These are phyloP conservation scores for Philopotamus ludificatus DNA, from an alignment of 1,140 invertebrate species.

Conservation along the genomic window DNA sequence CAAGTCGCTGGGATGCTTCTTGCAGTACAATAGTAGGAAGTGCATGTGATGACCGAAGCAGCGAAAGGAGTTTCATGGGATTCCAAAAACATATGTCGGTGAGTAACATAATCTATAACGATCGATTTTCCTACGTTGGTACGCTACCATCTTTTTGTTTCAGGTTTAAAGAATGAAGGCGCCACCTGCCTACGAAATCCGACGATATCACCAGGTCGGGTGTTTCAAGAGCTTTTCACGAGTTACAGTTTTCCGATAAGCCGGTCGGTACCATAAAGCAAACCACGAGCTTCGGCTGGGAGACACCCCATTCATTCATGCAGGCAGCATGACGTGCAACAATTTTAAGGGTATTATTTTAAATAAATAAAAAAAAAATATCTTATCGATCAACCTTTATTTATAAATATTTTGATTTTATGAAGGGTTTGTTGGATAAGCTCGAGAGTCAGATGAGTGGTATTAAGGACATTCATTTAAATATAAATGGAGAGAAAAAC, in stretches of 20 bases:
- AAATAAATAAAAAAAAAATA: conserved; percentile 14
- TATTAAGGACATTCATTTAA: conserved; percentile 97
- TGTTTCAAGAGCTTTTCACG: conserved; percentile 98
- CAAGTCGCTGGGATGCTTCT: conserved; percentile 83
- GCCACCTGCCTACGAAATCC: conserved; percentile 99
- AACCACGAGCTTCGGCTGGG: conserved; percentile 99
- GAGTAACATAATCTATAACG: no score
- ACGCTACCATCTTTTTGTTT: conserved; percentile 9
- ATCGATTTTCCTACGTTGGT: no score
- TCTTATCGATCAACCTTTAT: background rate
- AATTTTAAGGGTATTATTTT: conserved; percentile 71
- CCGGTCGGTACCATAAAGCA: conserved; percentile 99
- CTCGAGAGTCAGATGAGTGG: conserved; percentile 99
- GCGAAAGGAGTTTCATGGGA: conserved; percentile 98
- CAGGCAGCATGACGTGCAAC: conserved; percentile 99
- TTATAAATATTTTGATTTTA: conserved; percentile 43
- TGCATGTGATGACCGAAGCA: conserved; percentile 93
- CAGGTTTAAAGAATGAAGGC: conserved; percentile 98
- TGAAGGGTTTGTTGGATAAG: conserved; percentile 91
- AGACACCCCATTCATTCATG: conserved; percentile 99
- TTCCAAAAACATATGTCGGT: conserved; percentile 94
- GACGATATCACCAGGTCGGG: conserved; percentile 86
- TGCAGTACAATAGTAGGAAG: conserved; percentile 95
- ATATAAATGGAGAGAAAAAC: conserved; percentile 98
- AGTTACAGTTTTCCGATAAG: conserved; percentile 97